Base-by-base conservation (phyloP, 2,113 vertebrate species). In the Sceloporus undulatus region DNA sequence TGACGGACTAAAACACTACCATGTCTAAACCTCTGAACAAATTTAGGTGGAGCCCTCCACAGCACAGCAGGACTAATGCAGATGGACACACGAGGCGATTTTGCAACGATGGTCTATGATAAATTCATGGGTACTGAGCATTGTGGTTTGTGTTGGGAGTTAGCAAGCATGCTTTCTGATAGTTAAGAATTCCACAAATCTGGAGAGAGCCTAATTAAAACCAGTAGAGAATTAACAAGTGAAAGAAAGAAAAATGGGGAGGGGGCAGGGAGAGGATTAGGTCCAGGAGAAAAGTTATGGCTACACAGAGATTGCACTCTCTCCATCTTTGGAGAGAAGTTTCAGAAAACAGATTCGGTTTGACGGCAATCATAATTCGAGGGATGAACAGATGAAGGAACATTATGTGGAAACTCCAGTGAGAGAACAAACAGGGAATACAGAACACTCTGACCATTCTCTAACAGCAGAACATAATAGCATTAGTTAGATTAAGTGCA, bases 91-190 rank as follows among this genome's bases (percentile, higher is more conserved):
- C 8, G 18, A 75, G 88, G 84, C 56, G 81, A 91, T 90, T 92
- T 92, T 88, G 91, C 85, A 74, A 91, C 87, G 3, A 70, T 38
- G 89, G 56, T n/a, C 81, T 66, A 66, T 27, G 90, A 90, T 74
- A 90, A 90, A 94, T 91, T 88, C 87, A 87, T 79, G 91, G 87
- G 68, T 89, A 89, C 83, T 8, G 62, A 87, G 85, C 83, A 11
- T 81, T 84, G 56, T 59, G 82, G 54, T 0, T 0, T 84, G 70
- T 74, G 75, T 48, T 79, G 48, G 25, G 75, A 34, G 65, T 85
- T 88, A 71, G 75, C n/a, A 85, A 78, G 76, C 27, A 6, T 0
- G 5, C 10, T 21, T 14, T 91, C 87, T 59, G 65, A 74, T 23
- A 66, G 87, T 86, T 87, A 71, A 91, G 79, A 85, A 74, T 82